phyloP scores from a whole-genome alignment of 2,113 vertebrate species.

The Passer domesticus region DNA sequence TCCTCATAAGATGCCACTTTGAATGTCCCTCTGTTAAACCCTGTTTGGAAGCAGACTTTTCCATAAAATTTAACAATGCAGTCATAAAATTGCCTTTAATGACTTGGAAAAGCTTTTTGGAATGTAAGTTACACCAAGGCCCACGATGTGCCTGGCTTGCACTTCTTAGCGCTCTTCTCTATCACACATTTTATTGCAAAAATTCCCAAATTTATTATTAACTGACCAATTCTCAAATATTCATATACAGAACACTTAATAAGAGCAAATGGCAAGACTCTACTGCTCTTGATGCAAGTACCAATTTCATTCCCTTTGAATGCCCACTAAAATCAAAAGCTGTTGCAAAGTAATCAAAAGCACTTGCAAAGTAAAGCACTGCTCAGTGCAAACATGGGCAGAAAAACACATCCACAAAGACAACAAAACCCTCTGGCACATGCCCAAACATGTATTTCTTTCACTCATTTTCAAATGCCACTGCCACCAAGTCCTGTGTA shows the following conservation, averaged over 20 bases:
- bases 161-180: neutral
- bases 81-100: neutral
- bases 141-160: neutral
- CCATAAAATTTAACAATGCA: neutral
- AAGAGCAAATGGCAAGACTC: neutral
- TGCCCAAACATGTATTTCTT: neutral
- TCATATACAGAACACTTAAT: neutral
- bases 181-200: neutral
- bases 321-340: neutral
- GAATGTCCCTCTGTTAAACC: neutral
- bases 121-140: neutral
- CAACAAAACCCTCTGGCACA: neutral
- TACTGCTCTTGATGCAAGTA: neutral
- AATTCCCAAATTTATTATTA: neutral
- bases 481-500: neutral
- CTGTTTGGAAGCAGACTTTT: neutral
- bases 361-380: neutral
- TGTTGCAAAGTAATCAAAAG: neutral
- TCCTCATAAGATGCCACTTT: neutral
- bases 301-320: neutral
- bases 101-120: neutral
- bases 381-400: fast-evolving
- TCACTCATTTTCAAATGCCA: neutral
- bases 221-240: neutral
- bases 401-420: neutral